A percentile compares a stretch with the other conserved stretches of the same genome.
Evolutionary conservation across 2,888 invertebrate genomes (phyloP).

Genomic region (Nycteola revayana): DNA sequence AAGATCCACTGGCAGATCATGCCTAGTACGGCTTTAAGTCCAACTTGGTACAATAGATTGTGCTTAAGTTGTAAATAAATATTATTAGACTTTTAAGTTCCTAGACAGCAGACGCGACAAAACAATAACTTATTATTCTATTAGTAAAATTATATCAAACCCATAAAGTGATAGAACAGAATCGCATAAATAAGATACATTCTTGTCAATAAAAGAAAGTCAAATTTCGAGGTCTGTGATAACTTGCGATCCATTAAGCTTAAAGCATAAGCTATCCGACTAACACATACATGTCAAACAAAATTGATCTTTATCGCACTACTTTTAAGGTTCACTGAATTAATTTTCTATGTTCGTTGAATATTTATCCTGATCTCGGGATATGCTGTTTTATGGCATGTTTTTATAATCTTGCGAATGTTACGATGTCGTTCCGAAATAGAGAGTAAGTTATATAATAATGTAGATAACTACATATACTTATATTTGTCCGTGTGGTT

Average conservation of each 20-base stretch:
- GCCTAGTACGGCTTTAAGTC: no score
- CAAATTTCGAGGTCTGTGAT: conserved; percentile 49
- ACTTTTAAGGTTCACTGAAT: conserved; percentile 5
- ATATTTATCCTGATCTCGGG: conserved; percentile 47
- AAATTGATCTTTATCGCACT: conserved; percentile 16
- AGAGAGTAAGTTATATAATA: conserved; percentile 25
- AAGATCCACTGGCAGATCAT: no score
- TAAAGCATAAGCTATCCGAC: conserved; percentile 37
- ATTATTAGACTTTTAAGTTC: no score
- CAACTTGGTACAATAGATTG: no score
- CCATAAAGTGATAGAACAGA: conserved; percentile 7
- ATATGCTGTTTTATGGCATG: conserved; percentile 50
- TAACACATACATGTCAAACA: conserved; percentile 6
- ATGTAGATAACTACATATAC: conserved; percentile 1
- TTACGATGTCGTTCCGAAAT: conserved; percentile 36
- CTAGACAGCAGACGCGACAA: no score
- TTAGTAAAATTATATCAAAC: conserved; percentile 8
- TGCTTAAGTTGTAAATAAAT: no score
- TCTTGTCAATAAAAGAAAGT: conserved; percentile 52
- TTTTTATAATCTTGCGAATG: conserved; percentile 60
- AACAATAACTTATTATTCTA: conserved; percentile 5
- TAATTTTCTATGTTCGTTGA: conserved; percentile 18
- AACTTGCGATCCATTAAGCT: conserved; percentile 51
- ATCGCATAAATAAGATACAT: conserved; percentile 32
- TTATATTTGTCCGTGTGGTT: no score